These are phyloP conservation scores for Mystacides longicornis DNA, from an alignment of 2,888 invertebrate species.

Conservation along the genomic window DNA sequence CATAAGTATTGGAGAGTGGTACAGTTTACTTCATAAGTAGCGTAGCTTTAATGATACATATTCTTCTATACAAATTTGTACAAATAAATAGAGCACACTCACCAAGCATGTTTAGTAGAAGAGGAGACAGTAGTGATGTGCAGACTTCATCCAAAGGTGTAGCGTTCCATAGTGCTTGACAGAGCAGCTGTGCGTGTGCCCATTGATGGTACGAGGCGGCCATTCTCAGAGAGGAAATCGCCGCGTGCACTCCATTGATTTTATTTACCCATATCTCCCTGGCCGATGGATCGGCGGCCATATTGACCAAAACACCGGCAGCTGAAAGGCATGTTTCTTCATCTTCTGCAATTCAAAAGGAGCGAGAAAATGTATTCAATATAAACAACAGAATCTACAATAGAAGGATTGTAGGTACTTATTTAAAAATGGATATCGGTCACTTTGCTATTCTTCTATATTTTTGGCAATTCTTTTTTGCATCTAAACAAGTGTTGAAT, in stretches of 20 bases:
- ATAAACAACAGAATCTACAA: no score
- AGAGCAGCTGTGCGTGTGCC: conserved; percentile 63
- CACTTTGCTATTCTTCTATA: no score
- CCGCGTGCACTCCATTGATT: conserved; percentile 25
- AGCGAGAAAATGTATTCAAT: no score
- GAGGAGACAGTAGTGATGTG: conserved; percentile 19
- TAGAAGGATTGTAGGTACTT: no score
- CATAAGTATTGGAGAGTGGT: no score
- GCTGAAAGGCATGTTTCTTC: conserved; percentile 66
- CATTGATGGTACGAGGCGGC: conserved; percentile 39
- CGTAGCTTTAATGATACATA: no score
- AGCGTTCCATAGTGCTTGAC: conserved; percentile 61
- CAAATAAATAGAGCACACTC: conserved; percentile 9
- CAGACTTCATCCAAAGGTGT: conserved; percentile 14
- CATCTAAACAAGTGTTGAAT: background rate
- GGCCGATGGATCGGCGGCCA: conserved; percentile 49
- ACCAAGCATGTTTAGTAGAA: conserved; percentile 50
- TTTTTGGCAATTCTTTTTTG: no score
- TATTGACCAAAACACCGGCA: conserved; percentile 76
- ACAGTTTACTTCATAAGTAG: no score
- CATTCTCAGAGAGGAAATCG: conserved; percentile 33
- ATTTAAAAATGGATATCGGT: no score
- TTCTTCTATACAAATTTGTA: no score
- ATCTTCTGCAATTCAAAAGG: conserved; percentile 41
- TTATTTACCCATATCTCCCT: conserved; percentile 30